Conservation (phyloP, 2,888 invertebrate genomes). For the Pocota personata region DNA sequence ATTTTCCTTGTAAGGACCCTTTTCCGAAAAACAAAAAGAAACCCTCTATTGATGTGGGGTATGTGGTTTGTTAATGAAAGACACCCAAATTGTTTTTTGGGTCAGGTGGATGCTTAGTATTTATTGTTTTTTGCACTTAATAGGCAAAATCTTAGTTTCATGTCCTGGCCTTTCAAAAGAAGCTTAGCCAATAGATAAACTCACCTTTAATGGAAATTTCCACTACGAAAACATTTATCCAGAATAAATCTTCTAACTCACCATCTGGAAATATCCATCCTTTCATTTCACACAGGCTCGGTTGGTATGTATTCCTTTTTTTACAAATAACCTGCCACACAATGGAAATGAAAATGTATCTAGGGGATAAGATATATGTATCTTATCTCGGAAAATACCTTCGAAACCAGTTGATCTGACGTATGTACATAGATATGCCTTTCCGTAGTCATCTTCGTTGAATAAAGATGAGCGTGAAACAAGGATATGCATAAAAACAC, state of each 20-base stretch:
- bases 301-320: neutral
- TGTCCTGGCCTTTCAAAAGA: neutral
- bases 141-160: neutral
- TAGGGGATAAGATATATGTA: conserved; percentile 6
- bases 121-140: neutral
- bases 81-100: neutral
- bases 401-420: conserved; percentile 34
- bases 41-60: neutral
- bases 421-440: conserved; percentile 7
- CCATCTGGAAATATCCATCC: conserved; percentile 39
- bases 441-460: conserved; percentile 5
- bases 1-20: neutral
- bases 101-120: conserved; percentile 3
- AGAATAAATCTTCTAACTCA: conserved; percentile 44
- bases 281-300: neutral
- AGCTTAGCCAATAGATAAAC: neutral
- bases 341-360: conserved; percentile 24
- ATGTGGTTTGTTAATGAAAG: conserved; percentile 2
- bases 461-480: conserved; percentile 41
- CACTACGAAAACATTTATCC: conserved; percentile 1
- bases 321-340: conserved; percentile 41
- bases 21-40: neutral
- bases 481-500: conserved; percentile 51
- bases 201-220: conserved; percentile 24
- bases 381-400: conserved; percentile 33